A percentile compares a stretch with the other conserved stretches of the same genome.
phyloP scores from a whole-genome alignment of 1,140 invertebrate genomes.

The Drosophila neocordata region DNA sequence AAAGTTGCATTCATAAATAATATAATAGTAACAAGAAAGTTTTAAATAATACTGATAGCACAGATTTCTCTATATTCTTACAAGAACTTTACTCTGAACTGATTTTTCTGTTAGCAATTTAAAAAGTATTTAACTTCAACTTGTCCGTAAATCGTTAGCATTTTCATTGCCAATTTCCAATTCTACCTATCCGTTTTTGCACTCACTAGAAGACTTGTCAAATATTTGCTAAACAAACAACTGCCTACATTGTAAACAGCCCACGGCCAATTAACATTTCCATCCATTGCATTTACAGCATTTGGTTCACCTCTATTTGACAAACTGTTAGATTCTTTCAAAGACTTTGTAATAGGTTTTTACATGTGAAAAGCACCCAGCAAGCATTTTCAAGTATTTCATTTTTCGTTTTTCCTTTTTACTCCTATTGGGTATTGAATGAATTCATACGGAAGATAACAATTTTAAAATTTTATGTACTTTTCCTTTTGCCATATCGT shows the following conservation, averaged over 20 bases:
- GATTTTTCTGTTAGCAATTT: not conserved
- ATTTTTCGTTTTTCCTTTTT: too few relatives aligned
- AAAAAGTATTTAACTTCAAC: not conserved
- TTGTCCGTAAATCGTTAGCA: not conserved
- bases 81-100: too few relatives aligned
- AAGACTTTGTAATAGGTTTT: not conserved
- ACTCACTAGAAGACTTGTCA: conserved; percentile 10
- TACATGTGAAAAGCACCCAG: not conserved
- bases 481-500: too few relatives aligned
- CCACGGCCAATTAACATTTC: conserved; percentile 33
- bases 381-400: not conserved
- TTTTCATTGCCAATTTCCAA: not conserved
- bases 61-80: too few relatives aligned
- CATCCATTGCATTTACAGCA: not conserved
- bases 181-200: not conserved
- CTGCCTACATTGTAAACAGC: conserved; percentile 4
- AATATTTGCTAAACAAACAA: conserved; percentile 28
- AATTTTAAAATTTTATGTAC: too few relatives aligned
- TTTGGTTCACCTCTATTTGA: not conserved
- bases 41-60: too few relatives aligned
- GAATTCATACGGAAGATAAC: too few relatives aligned
- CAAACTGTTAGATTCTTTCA: conserved; percentile 3
- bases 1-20: not conserved
- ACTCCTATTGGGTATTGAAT: too few relatives aligned
- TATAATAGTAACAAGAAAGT: not conserved